These are phyloP conservation scores for Diphyllodes magnificus DNA, from an alignment of 2,113 vertebrate genomes.

Conservation along the genomic window DNA sequence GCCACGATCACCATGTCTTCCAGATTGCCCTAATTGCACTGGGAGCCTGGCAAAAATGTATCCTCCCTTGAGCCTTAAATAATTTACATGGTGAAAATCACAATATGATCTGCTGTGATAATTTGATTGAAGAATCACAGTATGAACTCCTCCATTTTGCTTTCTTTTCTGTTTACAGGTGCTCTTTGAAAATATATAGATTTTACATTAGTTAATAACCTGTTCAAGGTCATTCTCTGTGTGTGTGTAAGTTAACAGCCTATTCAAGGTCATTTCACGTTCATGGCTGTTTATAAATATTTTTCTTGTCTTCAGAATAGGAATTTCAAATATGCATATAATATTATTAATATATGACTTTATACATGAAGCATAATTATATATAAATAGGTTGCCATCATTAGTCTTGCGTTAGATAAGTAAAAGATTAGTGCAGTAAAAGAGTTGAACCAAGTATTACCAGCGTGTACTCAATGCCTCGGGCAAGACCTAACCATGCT, in stretches of 20 bases:
- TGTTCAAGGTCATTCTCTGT: not conserved
- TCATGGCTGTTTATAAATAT: not conserved
- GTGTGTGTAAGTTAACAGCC: not conserved
- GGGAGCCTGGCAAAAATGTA: not conserved
- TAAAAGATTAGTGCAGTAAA: not conserved
- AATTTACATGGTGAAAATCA: not conserved
- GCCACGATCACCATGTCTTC: not conserved
- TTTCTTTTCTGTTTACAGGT: not conserved
- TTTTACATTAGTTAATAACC: not conserved
- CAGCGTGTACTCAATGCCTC: not conserved
- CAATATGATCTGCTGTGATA: not conserved
- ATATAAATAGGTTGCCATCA: not conserved
- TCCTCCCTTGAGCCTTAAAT: not conserved
- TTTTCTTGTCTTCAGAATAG: not conserved
- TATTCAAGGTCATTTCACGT: not conserved
- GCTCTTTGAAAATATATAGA: not conserved
- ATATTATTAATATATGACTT: not conserved
- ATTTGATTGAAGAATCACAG: not conserved
- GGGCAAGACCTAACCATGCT: not conserved
- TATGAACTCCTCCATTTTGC: not conserved
- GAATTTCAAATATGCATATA: not conserved
- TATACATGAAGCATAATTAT: not conserved
- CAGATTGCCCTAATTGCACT: not conserved
- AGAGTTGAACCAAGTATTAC: not conserved
- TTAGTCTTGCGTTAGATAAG: not conserved